A percentile compares a stretch with the other conserved stretches of the same genome.
phyloP scores from a whole-genome alignment of 2,888 invertebrate species.

The Charanyca ferruginea region DNA sequence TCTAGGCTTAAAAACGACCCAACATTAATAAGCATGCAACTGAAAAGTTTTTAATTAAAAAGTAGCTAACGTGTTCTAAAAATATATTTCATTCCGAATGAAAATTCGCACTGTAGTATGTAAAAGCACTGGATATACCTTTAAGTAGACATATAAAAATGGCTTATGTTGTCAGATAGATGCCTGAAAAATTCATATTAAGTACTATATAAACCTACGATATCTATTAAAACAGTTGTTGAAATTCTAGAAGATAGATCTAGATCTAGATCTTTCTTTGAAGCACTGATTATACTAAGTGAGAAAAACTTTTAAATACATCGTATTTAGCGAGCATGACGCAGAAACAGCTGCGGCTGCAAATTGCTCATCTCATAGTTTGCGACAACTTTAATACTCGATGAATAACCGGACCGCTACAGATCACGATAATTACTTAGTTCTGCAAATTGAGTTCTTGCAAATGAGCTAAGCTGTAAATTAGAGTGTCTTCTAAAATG shows the following conservation, averaged over 20 bases:
- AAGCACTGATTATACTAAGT: constrained; percentile 14
- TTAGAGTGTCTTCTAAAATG: background rate
- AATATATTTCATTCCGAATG: constrained; percentile 5
- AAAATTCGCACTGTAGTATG: background rate
- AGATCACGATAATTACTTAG: constrained; percentile 1
- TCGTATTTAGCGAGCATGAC: constrained; percentile 19
- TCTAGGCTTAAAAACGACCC: background rate
- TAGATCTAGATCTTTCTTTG: constrained; percentile 16
- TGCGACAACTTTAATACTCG: constrained; percentile 27
- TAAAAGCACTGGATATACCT: background rate
- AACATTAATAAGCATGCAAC: constrained; percentile 35
- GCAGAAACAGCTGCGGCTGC: constrained; percentile 14
- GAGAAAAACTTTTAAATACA: constrained; percentile 20
- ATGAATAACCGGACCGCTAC: constrained; percentile 3
- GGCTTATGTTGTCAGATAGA: background rate
- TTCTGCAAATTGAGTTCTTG: background rate
- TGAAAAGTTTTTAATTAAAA: constrained; percentile 6
- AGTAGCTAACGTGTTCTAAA: background rate
- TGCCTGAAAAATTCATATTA: background rate
- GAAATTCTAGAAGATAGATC: constrained; percentile 1
- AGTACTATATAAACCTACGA: no score
- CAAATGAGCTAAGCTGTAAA: background rate
- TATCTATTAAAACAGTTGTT: background rate
- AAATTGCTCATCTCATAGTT: constrained; percentile 44
- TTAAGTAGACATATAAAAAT: constrained; percentile 1